Evolutionary conservation across 1,140 invertebrate genomes (phyloP).

Genomic region (Helicoverpa zea): DNA sequence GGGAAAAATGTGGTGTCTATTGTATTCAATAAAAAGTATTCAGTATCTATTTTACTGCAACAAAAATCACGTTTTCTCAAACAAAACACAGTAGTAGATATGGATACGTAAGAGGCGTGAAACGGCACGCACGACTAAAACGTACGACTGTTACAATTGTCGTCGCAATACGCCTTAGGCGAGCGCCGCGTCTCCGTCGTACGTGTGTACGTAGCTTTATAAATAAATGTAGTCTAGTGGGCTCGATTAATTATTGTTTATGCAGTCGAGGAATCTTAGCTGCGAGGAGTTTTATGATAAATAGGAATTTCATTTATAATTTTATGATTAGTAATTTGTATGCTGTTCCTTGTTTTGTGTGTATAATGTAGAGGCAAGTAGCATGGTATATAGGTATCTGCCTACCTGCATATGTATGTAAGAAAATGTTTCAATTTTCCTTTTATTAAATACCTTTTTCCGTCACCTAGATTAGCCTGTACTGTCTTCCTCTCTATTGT

Average conservation of each 20-base stretch:
- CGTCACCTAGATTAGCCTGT: too few relatives aligned
- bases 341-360: background rate
- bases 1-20: too few relatives aligned
- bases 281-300: background rate
- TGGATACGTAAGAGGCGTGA: background rate
- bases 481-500: too few relatives aligned
- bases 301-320: background rate
- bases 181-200: background rate
- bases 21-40: too few relatives aligned
- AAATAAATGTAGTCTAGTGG: background rate
- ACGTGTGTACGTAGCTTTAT: background rate
- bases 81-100: slow-evolving; percentile 11
- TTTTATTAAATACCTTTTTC: too few relatives aligned
- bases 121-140: slow-evolving; percentile 6
- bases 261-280: background rate
- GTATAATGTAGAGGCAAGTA: too few relatives aligned
- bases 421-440: too few relatives aligned
- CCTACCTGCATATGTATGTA: too few relatives aligned
- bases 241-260: slow-evolving; percentile 4
- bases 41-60: too few relatives aligned
- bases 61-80: background rate
- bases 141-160: slow-evolving; percentile 8
- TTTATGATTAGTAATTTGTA: slow-evolving; percentile 5
- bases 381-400: too few relatives aligned
- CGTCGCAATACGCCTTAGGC: background rate